Evolutionary conservation across 2,113 vertebrate genomes (phyloP), one percentile per base, ranked within the genome.

Genomic region (Alethe castanea): DNA sequence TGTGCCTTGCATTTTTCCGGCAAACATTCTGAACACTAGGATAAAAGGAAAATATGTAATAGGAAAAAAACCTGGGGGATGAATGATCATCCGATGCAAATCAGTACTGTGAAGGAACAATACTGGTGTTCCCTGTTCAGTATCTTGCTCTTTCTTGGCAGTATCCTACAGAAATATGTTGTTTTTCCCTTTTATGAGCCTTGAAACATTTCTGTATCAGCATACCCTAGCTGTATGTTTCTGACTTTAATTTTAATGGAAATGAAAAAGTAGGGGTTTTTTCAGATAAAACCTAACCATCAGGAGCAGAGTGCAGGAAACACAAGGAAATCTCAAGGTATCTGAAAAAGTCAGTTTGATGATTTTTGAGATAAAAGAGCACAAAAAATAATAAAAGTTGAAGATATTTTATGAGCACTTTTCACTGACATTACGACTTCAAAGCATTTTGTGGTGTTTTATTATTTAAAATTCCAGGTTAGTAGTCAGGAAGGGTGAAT

Each of bases 321-420:
- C 28, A 90, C 23, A 64, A 79, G 44, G 82, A 91, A 95, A 47
- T 91, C 38, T 92, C 54, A 89, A 84, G 73, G 48, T 44, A 89
- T 92, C n/a, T 91, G 80, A 85, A 95, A 90, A 71, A 54, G n/a
- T 36, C 19, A 50, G 8, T 82, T 69, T 93, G 93, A 65, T 78
- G 26, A 83, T 93, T 90, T 93, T 95, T 76, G 26, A 88, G 87
- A 91, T 95, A 93, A 86, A 92, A 86, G 64, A 80, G 8, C n/a
- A 73, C 93, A 96, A 96, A 93, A 60, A 93, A 80, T 86, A 95
- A 70, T 88, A 94, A 90, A 95, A 77, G 36, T 59, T 42, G 35
- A 73, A 90, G 50, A 60, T 36, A 86, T 90, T 96, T 95, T 92
- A 94, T 73, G 71, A 92, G 67, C 60, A 54, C 71, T 97, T 87